Base-by-base conservation (phyloP, 1,140 invertebrate genomes). In the Drosophila nikananu region DNA sequence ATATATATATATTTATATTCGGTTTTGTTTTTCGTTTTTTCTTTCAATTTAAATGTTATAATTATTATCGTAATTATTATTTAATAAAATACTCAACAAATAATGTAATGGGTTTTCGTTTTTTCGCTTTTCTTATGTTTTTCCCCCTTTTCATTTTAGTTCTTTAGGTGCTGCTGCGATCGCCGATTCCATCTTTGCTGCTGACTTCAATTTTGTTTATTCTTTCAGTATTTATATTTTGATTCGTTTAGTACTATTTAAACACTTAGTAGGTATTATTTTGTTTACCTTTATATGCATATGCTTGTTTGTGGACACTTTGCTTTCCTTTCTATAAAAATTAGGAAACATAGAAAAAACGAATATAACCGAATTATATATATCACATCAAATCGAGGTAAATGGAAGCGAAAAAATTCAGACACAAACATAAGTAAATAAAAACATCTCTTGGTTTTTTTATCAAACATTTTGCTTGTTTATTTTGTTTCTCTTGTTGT, bases 61-160 rank as follows among this genome's bases (percentile, higher is more conserved):
- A 76, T 79, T 79, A 83, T 68, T 80, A 81, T 76, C 61, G 66
- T 80, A 60, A 80, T 65, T 81, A 76, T 79, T 65, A 73, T 79
- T 76, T 90, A 90, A 74, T 90, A 89, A 90, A 90, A 90, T 90
- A 90, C 79, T 90, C 86, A 90, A 90, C 86, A 90, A 90, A 90
- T 90, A 84, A 90, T 87, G 73, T 51, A 74, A 79, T 83, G 72
- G 68, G 67, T 49, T 68, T 58, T 21, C n/a, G 10, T 44, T 44
- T 23, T 35, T 58, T 78, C 37, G 59, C 41, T 61, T 60, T 52
- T 52, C 46, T 52, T n/a, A 19, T 21, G 10, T 54, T 61, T 35
- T 48, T 41, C 48, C 51, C 48, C 68, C 46, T 19, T 52, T 57
- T 46, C 58, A 19, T 30, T 54, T 39, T 54, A 52, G 48, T 41